Base-by-base conservation (phyloP, 1,140 invertebrate species). In the Theocolax elegans region DNA sequence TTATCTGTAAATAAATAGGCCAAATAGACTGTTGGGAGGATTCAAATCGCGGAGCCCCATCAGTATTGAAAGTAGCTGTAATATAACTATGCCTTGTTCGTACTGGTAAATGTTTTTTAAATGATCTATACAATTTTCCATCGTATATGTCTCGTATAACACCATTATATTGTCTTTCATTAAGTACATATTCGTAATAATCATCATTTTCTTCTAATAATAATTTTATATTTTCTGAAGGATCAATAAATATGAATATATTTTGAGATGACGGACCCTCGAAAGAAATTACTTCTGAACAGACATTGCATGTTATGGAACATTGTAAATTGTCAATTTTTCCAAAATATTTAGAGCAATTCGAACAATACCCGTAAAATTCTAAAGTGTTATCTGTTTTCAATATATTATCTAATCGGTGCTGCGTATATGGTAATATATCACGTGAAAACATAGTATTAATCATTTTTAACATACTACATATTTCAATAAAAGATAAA, bases 1-100 rank as follows among this genome's bases (percentile, higher is more conserved):
- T 60, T 27, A 69, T 9, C 46, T 48, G 40, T 27, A 69, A 25
- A 38, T 51, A 69, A 15, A 69, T 60, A 1, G 54, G 67, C 67
- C 67, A 69, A 21, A 60, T 60, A 1, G 54, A 60, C 7, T 60
- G 51, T 13, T 27, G 35, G 0, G 67, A 69, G 31, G 54, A 48
- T 49, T 69, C 29, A 25, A 51, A 60, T 15, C 29, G 17, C 1
- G 44, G 67, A 13, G 67, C 67, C n/a, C 67, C 67, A 25, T 69
- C 67, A 1, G 67, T 69, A 60, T 69, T 60, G 12, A 60, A 60
- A 29, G 38, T 46, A 1, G 19, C 44, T 17, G 67, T 49, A 35
- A 29, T 19, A 29, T 38, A 69, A 15, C 2, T 38, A 38, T 49
- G 15, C 42, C 23, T 53, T 15, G 38, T 10, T 6, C 1, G 1